phyloP scores from a whole-genome alignment of 64 coral and sea anemone genomes.

The Actinia equina region DNA sequence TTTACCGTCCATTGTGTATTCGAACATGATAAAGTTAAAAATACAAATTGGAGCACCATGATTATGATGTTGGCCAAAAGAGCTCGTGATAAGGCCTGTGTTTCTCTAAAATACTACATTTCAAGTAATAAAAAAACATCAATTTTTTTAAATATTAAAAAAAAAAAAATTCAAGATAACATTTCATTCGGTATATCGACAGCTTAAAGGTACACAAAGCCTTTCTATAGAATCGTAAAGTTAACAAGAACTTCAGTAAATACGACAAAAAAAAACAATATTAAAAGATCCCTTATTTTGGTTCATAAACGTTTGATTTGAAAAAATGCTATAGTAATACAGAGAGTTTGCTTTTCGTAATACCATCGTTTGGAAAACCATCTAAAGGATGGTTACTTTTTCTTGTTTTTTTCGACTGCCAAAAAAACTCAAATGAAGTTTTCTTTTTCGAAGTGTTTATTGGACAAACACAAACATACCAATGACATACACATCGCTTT shows the following conservation, averaged over 20 bases:
- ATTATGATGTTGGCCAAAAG: too few relatives aligned
- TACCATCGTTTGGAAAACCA: background rate
- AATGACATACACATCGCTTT: background rate
- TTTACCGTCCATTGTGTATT: too few relatives aligned
- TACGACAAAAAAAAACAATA: background rate
- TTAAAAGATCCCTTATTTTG: background rate
- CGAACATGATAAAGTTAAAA: too few relatives aligned
- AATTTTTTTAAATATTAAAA: too few relatives aligned
- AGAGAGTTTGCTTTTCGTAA: background rate
- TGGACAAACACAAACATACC: constrained; percentile 11
- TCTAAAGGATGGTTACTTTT: background rate
- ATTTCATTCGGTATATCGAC: too few relatives aligned
- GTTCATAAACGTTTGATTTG: background rate
- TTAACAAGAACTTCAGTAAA: background rate
- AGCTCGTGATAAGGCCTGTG: background rate
- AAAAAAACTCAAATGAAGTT: background rate
- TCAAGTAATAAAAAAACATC: background rate
- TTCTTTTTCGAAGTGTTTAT: background rate
- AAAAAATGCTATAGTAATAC: background rate
- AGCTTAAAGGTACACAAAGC: background rate
- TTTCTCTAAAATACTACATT: background rate
- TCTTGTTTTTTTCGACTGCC: background rate
- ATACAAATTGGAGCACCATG: too few relatives aligned
- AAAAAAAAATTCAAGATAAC: too few relatives aligned
- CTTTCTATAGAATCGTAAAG: background rate